Base-by-base conservation (phyloP, 1,140 invertebrate species). In the Brachionus rotundiformis region DNA sequence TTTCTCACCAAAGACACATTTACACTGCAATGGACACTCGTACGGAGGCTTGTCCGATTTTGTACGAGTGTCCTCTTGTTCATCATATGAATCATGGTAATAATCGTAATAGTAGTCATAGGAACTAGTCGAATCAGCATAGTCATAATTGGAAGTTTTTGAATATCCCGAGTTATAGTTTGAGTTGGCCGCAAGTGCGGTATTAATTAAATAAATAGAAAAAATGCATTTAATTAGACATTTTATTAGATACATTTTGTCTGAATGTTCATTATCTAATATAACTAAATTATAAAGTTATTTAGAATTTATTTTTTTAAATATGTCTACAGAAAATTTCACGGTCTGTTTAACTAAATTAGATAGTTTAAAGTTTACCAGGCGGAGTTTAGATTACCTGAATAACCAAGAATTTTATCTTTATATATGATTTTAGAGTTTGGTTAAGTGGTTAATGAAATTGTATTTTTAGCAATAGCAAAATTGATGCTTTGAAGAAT, bases 21-120 rank as follows among this genome's bases (percentile, higher is more conserved):
- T 73, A 27, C 68, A 73, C 19, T 73, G 68, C 23, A 41, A 44
- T 25, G 68, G 68, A 13, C 68, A 73, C 19, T 73, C 68, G n/a
- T 73, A 44, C 3, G 68, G 68, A 11, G 33, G 39, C 25, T 41
- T 73, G 3, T 11, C 10, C 7, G 33, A 2, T 16, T 73, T 39
- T 44, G 68, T 25, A 0, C 4, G 7, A 8, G 36, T 7, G 8
- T 41, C 4, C 13, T 31, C 11, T 5, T 47, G 16, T 23, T 44
- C 68, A 44, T 73, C 68, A 44, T 73, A 39, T 0, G 25, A 41
- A 44, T 31, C 16, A 47, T 73, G 19, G 5, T 73, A 25, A 13
- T 73, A 23, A 7, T 73, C 36, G 23, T 44, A 19, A 44, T 73
- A 73, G 44, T 73, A 41, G 19, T 73, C 68, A 25, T 68, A 36